Percentiles rank a stretch among this genome's conserved stretches.
Evolutionary conservation across 2,888 invertebrate species (phyloP).

Genomic region (Thyatira batis): DNA sequence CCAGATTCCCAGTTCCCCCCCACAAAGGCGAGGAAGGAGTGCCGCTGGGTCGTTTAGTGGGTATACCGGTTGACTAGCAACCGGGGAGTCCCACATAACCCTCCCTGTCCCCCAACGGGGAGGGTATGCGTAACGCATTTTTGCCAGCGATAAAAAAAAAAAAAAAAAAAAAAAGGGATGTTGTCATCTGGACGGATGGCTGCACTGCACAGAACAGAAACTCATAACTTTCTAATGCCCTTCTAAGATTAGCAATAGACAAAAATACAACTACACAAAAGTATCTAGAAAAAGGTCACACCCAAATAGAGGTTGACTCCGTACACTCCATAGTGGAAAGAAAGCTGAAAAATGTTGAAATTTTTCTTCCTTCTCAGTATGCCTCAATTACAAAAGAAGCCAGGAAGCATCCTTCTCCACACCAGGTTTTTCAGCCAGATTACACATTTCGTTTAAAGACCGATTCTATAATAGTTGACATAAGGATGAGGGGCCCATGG

Average conservation of each 20-base stretch:
- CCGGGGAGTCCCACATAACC: too few relatives aligned
- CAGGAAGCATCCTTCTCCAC: constrained; percentile 19
- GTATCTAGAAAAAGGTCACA: constrained; percentile 33
- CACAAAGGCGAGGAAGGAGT: too few relatives aligned
- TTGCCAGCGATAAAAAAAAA: too few relatives aligned
- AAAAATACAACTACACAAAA: constrained; percentile 29
- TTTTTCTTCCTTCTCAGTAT: constrained; percentile 11
- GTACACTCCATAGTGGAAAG: constrained; percentile 49
- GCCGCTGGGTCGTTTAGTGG: too few relatives aligned
- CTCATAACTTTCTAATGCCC: constrained; percentile 27
- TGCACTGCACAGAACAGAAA: constrained; percentile 36
- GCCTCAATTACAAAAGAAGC: constrained; percentile 20
- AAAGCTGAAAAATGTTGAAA: constrained; percentile 32
- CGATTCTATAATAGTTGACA: too few relatives aligned
- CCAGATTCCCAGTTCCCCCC: too few relatives aligned
- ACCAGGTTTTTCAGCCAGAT: constrained; percentile 13
- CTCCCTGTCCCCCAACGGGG: too few relatives aligned
- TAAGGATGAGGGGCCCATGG: too few relatives aligned
- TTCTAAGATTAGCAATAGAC: constrained; percentile 23
- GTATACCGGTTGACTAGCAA: too few relatives aligned
- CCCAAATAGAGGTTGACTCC: constrained; percentile 30
- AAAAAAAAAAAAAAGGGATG: too few relatives aligned
- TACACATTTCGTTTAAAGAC: constrained; percentile 19
- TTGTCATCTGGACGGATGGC: constrained; percentile 33
- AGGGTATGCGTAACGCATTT: too few relatives aligned